Base-by-base conservation (phyloP, 2,888 invertebrate species). In the Papilio elwesi region DNA sequence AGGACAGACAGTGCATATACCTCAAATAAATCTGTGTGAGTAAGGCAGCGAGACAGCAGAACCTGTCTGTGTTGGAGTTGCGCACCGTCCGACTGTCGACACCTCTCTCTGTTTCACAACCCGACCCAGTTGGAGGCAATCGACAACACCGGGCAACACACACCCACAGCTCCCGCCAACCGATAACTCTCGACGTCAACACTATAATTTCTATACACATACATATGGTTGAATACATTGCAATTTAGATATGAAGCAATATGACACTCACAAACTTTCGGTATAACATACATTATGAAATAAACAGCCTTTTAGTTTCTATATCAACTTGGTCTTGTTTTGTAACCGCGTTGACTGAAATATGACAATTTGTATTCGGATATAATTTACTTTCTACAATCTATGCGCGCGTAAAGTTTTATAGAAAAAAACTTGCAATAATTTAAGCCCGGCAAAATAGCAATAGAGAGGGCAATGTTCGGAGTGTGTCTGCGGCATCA, bases 61-160 rank as follows among this genome's bases (percentile, higher is more conserved):
- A 55, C 52, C n/a, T 43, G 70, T 59, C 63, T 64, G 53, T 53
- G 68, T 65, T 53, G 36, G 43, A 55, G 64, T 73, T 73, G 65
- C 73, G n/a, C 26, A 48, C 65, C 57, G 51, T 73, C 65, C 69
- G 69, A 55, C 16, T 51, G 59, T 52, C 59, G 80, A 79, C 79
- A 77, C 83, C 85, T 84, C 85, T 86, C 85, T 85, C 84, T 81
- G 82, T 87, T 86, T 85, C 86, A 83, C 82, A 86, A 87, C 77
- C 73, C 79, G 85, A 85, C 87, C 87, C 79, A 85, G 83, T 83
- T 86, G 80, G 76, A 74, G 81, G 78, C 43, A 78, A 77, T 76
- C 74, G 81, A 78, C 43, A 78, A 77, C 48, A 63, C 64, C 74
- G 72, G 73, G 74, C 73, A 78, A 79, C 77, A 78, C 76, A 77